Percentiles rank a stretch among this genome's conserved stretches.
These are phyloP conservation scores for Paracentrotus lividus DNA, from an alignment of 53 echinoderm and acorn worm species.

Conservation along the genomic window DNA sequence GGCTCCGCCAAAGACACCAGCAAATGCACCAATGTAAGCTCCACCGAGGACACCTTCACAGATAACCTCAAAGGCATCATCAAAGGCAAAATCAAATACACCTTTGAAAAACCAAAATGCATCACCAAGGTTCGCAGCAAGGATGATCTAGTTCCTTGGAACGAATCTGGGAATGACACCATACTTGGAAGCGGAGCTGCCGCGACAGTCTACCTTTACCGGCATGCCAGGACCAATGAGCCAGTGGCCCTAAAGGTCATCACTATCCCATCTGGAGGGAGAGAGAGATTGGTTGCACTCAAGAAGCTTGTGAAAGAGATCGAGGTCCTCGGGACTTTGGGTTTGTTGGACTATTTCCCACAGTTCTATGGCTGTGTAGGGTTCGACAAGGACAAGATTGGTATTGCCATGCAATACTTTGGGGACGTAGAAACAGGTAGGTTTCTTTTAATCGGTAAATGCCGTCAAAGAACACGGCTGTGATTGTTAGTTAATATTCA, in stretches of 20 bases:
- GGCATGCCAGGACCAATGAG: slow-evolving; percentile 4
- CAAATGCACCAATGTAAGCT: no score
- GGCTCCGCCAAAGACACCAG: no score
- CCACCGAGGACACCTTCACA: no score
- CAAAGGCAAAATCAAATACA: neutral
- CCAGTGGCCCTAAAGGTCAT: slow-evolving; percentile 45
- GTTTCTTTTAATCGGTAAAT: no score
- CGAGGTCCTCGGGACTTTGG: neutral
- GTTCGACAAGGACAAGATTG: slow-evolving; percentile 14
- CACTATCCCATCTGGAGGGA: neutral
- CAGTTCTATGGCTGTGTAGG: slow-evolving; percentile 40
- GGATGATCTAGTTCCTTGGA: neutral
- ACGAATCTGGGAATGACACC: neutral
- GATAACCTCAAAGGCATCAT: neutral
- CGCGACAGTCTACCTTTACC: slow-evolving; percentile 41
- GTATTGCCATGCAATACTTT: slow-evolving; percentile 48
- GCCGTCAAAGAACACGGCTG: no score
- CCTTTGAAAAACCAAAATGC: no score
- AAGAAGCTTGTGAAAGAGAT: slow-evolving; percentile 29
- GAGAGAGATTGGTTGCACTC: neutral
- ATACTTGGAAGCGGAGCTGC: slow-evolving; percentile 21
- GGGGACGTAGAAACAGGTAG: neutral
- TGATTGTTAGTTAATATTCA: no score
- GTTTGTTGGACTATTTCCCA: slow-evolving; percentile 45
- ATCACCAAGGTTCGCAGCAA: neutral